Conservation (phyloP, 2,113 vertebrate genomes). For the Oostethus manadensis region DNA sequence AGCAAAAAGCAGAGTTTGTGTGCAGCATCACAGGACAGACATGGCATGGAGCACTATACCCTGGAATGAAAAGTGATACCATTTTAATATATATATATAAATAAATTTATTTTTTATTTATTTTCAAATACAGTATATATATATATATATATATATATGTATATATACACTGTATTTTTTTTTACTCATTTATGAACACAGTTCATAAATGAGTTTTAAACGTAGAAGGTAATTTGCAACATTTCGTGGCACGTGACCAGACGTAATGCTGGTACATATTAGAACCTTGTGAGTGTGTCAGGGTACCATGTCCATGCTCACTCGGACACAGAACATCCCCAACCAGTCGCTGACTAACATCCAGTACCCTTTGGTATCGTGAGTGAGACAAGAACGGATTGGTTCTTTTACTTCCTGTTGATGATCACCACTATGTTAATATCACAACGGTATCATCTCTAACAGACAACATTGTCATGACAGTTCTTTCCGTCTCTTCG, state of each 20-base stretch:
- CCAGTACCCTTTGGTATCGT: slow-evolving; percentile 62
- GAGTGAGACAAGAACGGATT: slow-evolving; percentile 30
- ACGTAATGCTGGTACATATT: slow-evolving; percentile 13
- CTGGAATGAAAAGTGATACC: slow-evolving; percentile 36
- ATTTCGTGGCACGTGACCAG: slow-evolving; percentile 31
- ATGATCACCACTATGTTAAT: not conserved
- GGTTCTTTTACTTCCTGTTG: slow-evolving; percentile 17
- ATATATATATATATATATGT: too few relatives aligned
- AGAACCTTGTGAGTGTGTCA: slow-evolving; percentile 11
- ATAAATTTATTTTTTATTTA: too few relatives aligned
- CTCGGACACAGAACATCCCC: slow-evolving; percentile 41
- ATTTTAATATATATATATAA: slow-evolving; percentile 12
- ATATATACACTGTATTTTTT: too few relatives aligned
- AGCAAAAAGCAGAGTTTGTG: slow-evolving; percentile 50
- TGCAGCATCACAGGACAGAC: slow-evolving; percentile 57
- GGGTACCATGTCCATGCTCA: slow-evolving; percentile 18
- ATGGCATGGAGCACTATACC: slow-evolving; percentile 26
- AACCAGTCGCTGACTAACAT: slow-evolving; percentile 41
- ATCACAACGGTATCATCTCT: not conserved
- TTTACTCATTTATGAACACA: slow-evolving; percentile 52
- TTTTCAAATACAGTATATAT: too few relatives aligned
- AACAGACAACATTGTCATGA: slow-evolving; percentile 7
- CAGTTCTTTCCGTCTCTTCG: slow-evolving; percentile 18
- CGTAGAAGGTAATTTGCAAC: slow-evolving; percentile 54
- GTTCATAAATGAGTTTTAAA: slow-evolving; percentile 61